phyloP scores from a whole-genome alignment of 2,888 invertebrate species.

The Lasioglossum zephyrum region DNA sequence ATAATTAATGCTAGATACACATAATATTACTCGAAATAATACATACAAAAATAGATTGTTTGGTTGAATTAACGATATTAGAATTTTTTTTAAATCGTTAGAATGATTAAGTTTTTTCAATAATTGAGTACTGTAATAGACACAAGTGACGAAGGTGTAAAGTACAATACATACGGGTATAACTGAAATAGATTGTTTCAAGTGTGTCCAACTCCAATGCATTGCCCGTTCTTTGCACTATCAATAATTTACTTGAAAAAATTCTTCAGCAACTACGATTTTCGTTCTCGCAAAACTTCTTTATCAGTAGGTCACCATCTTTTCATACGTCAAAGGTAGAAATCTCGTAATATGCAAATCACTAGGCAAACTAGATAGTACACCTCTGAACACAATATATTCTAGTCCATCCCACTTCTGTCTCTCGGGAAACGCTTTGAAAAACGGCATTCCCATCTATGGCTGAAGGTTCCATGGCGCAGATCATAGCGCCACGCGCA shows the following conservation, averaged over 20 bases:
- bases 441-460: slow-evolving; percentile 5
- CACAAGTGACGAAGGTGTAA: slow-evolving; percentile 27
- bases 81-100: slow-evolving; percentile 21
- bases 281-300: slow-evolving; percentile 70
- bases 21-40: background rate
- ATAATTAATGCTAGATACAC: slow-evolving; percentile 15
- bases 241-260: slow-evolving; percentile 42
- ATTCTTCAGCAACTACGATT: slow-evolving; percentile 57
- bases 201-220: slow-evolving; percentile 42
- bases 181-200: slow-evolving; percentile 29
- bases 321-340: slow-evolving; percentile 74
- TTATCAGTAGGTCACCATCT: slow-evolving; percentile 76
- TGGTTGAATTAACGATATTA: slow-evolving; percentile 18
- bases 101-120: slow-evolving; percentile 32
- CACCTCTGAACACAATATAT: slow-evolving; percentile 12
- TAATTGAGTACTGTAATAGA: slow-evolving; percentile 29
- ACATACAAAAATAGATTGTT: background rate
- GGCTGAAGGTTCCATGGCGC: background rate
- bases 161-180: slow-evolving; percentile 54
- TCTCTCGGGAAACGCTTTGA: background rate
- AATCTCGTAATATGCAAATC: slow-evolving; percentile 60
- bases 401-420: slow-evolving; percentile 5
- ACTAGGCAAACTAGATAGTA: slow-evolving; percentile 47
- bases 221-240: slow-evolving; percentile 46
- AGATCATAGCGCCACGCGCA: slow-evolving; percentile 2